A percentile compares a stretch with the other conserved stretches of the same genome.
phyloP scores from a whole-genome alignment of 2,797 vertebrate genomes.

The Rhadinocentrus ornatus region DNA sequence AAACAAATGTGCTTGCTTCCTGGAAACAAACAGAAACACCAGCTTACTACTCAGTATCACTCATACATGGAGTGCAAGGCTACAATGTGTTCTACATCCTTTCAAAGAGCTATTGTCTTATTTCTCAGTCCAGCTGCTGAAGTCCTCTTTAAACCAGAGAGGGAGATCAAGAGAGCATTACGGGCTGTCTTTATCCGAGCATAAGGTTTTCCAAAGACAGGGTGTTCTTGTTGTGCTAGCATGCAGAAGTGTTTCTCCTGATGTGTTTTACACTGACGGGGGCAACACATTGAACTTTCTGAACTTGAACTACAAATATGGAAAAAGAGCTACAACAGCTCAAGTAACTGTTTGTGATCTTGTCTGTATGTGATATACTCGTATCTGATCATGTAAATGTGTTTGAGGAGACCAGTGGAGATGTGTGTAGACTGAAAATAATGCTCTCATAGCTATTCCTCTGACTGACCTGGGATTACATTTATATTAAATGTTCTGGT shows the following conservation, averaged over 20 bases:
- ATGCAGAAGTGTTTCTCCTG: conserved; percentile 31
- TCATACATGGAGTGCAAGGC: conserved; percentile 28
- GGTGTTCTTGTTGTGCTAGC: conserved; percentile 27
- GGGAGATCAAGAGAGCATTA: conserved; percentile 9
- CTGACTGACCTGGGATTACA: conserved; percentile 72
- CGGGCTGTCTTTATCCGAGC: conserved; percentile 40
- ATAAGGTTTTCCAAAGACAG: conserved; percentile 64
- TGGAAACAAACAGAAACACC: conserved; percentile 59
- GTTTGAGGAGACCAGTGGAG: conserved; percentile 51
- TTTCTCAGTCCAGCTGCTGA: conserved; percentile 37
- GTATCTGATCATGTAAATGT: conserved; percentile 56
- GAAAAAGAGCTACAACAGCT: conserved; percentile 62
- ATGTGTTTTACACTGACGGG: conserved; percentile 33
- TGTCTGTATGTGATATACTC: conserved; percentile 64
- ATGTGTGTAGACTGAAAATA: conserved; percentile 58
- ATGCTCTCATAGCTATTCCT: conserved; percentile 66
- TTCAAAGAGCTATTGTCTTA: conserved; percentile 36
- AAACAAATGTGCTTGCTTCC: conserved; percentile 39
- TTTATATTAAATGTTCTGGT: conserved; percentile 83
- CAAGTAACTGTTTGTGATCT: conserved; percentile 63
- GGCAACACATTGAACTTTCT: conserved; percentile 43
- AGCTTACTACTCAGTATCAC: conserved; percentile 51
- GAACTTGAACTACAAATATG: conserved; percentile 56
- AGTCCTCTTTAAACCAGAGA: conserved; percentile 24
- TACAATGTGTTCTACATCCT: conserved; percentile 22